Percentiles rank a stretch among this genome's conserved stretches.
These are phyloP conservation scores for Ennomos erosarius DNA, from an alignment of 2,888 invertebrate species.

Conservation along the genomic window DNA sequence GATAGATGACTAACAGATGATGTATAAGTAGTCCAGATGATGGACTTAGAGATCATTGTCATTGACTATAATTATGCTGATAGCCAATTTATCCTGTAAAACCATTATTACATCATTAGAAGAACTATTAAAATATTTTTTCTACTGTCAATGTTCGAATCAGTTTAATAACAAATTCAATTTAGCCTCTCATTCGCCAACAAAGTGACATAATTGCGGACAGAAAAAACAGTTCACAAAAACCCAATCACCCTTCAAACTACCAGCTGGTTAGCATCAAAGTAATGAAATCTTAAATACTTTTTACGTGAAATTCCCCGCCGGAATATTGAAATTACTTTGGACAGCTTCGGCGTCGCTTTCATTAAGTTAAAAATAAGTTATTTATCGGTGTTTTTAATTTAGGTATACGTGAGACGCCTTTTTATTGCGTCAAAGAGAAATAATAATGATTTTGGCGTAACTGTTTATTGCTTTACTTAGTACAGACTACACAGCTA, in stretches of 20 bases:
- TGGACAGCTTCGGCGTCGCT: conserved; percentile 23
- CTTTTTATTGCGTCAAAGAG: background rate
- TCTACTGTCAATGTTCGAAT: too few species aligned
- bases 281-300: conserved; percentile 64
- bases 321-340: conserved; percentile 49
- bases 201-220: background rate
- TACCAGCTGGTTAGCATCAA: conserved; percentile 41
- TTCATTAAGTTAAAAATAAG: conserved; percentile 33
- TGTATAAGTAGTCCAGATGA: too few species aligned
- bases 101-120: too few species aligned
- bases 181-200: too few species aligned
- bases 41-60: too few species aligned
- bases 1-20: too few species aligned
- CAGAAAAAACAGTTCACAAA: conserved; percentile 11
- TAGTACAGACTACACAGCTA: too few species aligned
- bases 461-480: too few species aligned
- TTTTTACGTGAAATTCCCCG: conserved; percentile 41
- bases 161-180: too few species aligned
- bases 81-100: too few species aligned
- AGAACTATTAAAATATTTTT: background rate
- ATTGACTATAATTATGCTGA: too few species aligned
- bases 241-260: conserved; percentile 18
- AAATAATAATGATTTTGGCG: too few species aligned
- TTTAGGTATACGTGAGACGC: conserved; percentile 8
- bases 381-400: conserved; percentile 32